Percentiles rank a stretch among this genome's conserved stretches.
phyloP scores from a whole-genome alignment of 2,113 vertebrate genomes.

The Lathamus discolor region DNA sequence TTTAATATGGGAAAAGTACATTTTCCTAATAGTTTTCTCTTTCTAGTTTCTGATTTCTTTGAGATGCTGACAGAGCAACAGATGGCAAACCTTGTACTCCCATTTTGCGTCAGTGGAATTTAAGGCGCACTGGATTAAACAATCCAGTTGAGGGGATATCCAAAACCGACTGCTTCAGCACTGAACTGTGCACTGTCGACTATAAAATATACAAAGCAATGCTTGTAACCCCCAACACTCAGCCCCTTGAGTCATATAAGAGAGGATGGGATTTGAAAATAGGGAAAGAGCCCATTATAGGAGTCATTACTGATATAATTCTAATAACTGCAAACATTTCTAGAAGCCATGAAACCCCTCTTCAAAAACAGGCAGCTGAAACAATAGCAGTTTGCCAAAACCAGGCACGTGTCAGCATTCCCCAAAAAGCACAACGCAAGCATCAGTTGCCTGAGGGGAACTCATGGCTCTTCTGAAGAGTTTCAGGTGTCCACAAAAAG shows the following conservation, averaged over 20 bases:
- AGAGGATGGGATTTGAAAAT: not conserved
- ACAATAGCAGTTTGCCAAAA: not conserved
- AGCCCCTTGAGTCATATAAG: not conserved
- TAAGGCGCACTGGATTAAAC: not conserved
- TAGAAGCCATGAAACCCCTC: not conserved
- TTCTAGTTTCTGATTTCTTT: not conserved
- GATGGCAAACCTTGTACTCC: not conserved
- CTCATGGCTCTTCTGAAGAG: not conserved
- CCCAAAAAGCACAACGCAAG: not conserved
- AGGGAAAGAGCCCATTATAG: not conserved
- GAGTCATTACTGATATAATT: not conserved
- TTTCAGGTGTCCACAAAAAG: not conserved
- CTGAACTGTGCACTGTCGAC: not conserved
- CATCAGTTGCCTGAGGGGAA: not conserved
- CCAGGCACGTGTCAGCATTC: not conserved
- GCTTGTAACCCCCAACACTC: not conserved
- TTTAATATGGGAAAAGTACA: not conserved
- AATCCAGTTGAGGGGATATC: not conserved
- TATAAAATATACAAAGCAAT: not conserved
- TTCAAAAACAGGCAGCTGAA: not conserved
- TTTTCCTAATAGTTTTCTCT: not conserved
- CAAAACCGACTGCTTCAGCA: fast-evolving
- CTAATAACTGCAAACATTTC: not conserved
- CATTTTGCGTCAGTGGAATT: not conserved
- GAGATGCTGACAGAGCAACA: not conserved